Evolutionary conservation across 2,888 invertebrate species (phyloP), one percentile per base, ranked within the genome.

Genomic region (Mesoligia furuncula): DNA sequence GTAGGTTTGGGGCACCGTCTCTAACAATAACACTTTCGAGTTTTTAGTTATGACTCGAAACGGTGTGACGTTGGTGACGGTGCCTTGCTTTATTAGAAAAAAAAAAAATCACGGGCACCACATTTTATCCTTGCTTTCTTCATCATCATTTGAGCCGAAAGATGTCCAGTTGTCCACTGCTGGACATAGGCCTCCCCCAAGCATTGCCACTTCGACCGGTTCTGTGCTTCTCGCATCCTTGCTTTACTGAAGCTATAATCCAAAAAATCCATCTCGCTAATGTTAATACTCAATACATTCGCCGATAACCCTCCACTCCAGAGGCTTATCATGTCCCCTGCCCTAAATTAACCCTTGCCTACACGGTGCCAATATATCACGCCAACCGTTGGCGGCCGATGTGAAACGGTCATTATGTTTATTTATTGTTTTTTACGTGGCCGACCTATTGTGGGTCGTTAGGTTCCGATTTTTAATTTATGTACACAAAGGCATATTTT

Each of bases 401-500:
- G 61, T 75, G 79, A 78, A 75, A 69, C 45, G 61, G 59, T 62
- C 68, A 73, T 78, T 78, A 57, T 20, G 24, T 69, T 78, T 86
- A 73, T 86, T 83, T 78, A 83, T 78, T 83, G 62, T 70, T 72
- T 59, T 85, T 74, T 39, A 31, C 57, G n/a, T n/a, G 20, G n/a
- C n/a, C 13, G 15, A 11, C 39, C 51, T 45, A 51, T 78, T 74
- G 78, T 77, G 39, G 24, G n/a, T 11, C 9, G 9, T 59, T 71
- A n/a, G 76, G 27, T 20, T 59, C 1, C 7, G 20, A 39, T 59
- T 62, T 57, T 69, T 13, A 17, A 78, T 78, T n/a, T 31, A 48
- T 15, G 1, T 13, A 15, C 62, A 77, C 13, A 79, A 67, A 62
- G 45, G 24, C 36, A 27, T 42, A 24, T 61, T 20, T 77, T 69